Conservation (phyloP, 2,888 invertebrate species). For the Chirona hameri region DNA sequence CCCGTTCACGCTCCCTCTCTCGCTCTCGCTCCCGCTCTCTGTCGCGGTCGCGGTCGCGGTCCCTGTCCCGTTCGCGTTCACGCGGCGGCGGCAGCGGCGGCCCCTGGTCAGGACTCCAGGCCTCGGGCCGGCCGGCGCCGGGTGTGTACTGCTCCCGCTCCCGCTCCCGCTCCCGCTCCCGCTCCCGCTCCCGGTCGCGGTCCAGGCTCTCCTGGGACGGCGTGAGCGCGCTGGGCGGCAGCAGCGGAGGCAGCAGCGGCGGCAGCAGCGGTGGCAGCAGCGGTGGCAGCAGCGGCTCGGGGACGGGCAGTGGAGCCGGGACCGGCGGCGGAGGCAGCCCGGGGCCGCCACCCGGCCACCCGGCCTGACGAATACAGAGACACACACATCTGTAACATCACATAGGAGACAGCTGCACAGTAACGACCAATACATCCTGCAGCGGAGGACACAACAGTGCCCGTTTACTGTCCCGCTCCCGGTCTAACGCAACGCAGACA, state of each 20-base stretch:
- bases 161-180: not conserved
- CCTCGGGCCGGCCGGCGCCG: not conserved
- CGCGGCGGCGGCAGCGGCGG: not conserved
- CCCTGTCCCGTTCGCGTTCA: not conserved
- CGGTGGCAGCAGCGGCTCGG: not conserved
- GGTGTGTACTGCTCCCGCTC: not conserved
- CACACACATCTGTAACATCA: not conserved
- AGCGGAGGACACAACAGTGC: too few relatives aligned
- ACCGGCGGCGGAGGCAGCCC: not conserved
- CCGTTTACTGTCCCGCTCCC: too few relatives aligned
- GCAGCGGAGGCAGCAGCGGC: too few relatives aligned
- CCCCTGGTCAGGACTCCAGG: not conserved
- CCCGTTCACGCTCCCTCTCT: slow-evolving; percentile 35
- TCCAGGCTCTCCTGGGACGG: not conserved
- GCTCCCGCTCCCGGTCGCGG: not conserved
- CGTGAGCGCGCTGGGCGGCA: not conserved
- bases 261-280: not conserved
- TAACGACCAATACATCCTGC: too few relatives aligned
- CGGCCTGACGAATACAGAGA: not conserved
- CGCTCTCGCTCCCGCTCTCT: slow-evolving; percentile 33
- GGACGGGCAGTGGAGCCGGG: not conserved
- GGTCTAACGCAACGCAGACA: too few relatives aligned
- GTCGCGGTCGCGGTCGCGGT: not conserved
- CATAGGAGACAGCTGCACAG: too few relatives aligned
- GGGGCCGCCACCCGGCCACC: not conserved